A percentile compares a stretch with the other conserved stretches of the same genome.
Evolutionary conservation across 1,140 invertebrate genomes (phyloP).

Genomic region (Hesperophylax magnus): DNA sequence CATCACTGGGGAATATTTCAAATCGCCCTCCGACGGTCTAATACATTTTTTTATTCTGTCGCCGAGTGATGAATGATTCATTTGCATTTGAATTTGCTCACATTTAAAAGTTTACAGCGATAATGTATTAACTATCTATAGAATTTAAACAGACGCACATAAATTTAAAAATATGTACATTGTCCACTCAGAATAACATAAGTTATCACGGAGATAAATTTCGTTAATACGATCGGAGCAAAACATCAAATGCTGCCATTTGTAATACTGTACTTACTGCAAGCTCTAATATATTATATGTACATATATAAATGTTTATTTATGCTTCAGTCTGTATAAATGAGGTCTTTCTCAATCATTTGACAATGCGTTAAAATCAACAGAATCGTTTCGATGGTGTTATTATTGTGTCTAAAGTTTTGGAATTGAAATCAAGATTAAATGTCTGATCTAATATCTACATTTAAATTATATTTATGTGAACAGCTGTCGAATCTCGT

Average conservation of each 20-base stretch:
- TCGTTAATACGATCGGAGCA: no score
- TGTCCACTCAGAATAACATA: background rate
- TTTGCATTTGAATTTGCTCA: slow-evolving; percentile 46
- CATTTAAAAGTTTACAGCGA: slow-evolving; percentile 15
- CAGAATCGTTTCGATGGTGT: no score
- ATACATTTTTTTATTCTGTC: slow-evolving; percentile 31
- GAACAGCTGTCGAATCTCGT: no score
- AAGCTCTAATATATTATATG: no score
- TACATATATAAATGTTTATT: no score
- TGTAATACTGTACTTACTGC: no score
- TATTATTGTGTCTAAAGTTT: no score
- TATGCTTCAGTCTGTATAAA: background rate
- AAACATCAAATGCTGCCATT: no score
- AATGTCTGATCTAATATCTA: no score
- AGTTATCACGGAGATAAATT: background rate
- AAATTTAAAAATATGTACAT: slow-evolving; percentile 28
- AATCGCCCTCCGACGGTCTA: slow-evolving; percentile 32
- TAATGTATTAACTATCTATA: slow-evolving; percentile 18
- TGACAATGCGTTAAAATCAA: no score
- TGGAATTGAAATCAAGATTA: no score
- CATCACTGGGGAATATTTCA: slow-evolving; percentile 40
- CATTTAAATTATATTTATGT: no score
- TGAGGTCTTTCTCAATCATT: background rate
- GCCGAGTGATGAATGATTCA: slow-evolving; percentile 49
- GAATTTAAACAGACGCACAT: slow-evolving; percentile 43